These are phyloP conservation scores for Enteromius afrohamiltoni DNA, from an alignment of 2,797 vertebrate species.

Conservation along the genomic window DNA sequence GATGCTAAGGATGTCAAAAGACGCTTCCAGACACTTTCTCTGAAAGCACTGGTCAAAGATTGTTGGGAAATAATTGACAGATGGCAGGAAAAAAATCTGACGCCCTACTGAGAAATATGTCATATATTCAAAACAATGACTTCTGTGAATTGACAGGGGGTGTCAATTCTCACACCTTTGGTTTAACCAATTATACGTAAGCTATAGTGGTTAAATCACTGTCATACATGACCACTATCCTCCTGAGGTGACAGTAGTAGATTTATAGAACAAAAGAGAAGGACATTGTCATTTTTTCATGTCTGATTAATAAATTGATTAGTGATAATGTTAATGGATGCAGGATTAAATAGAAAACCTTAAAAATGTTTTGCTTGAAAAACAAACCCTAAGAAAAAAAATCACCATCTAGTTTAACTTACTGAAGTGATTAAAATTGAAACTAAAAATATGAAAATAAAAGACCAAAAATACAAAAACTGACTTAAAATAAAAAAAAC, in stretches of 20 bases:
- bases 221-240: not conserved
- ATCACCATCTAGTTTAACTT: not conserved
- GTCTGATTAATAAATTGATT: not conserved
- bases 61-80: slow-evolving; percentile 56
- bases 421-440: not conserved
- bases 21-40: slow-evolving; percentile 37
- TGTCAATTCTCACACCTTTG: slow-evolving; percentile 5
- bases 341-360: not conserved
- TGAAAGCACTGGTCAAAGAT: slow-evolving; percentile 56
- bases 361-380: not conserved
- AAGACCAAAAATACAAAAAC: not conserved
- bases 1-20: slow-evolving; percentile 70
- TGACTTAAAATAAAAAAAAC: too few species aligned
- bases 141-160: slow-evolving; percentile 28
- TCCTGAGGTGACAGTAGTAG: not conserved
- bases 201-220: slow-evolving; percentile 10
- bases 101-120: slow-evolving; percentile 30
- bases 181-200: slow-evolving; percentile 10
- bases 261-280: not conserved
- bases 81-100: slow-evolving; percentile 41
- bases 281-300: not conserved
- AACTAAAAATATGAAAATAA: not conserved
- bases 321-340: not conserved
- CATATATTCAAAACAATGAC: slow-evolving; percentile 23
- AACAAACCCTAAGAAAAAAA: not conserved